Base-by-base conservation (phyloP, 2,888 invertebrate genomes). In the Gonocerus acuteangulatus region DNA sequence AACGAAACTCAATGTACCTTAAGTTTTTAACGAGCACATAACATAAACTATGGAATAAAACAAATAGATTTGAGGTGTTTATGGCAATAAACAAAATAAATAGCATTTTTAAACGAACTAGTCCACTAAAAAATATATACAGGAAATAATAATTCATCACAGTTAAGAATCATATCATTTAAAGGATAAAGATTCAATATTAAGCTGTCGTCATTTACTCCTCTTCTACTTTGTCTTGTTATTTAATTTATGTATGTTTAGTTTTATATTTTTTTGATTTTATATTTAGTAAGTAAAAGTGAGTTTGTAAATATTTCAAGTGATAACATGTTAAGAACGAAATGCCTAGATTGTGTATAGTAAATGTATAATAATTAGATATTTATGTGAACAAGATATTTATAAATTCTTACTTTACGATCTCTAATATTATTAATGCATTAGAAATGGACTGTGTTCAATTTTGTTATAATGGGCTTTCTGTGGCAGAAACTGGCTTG, bases 371-470 rank as follows among this genome's bases (percentile, higher is more conserved):
- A 36, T 42, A 52, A 36, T 52, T 15, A 21, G 9, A 15, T 52
- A 19, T 47, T 47, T 7, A 52, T 52, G 4, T 15, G 15, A 13
- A 15, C 39, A 23, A 21, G 9, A 18, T 52, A 52, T 47, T 47
- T 7, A 52, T 52, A 21, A 39, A 32, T n/a, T 49, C 34, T 32
- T 52, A 52, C 22, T 39, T 42, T 52, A 52, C 52, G 52, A 52
- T 52, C 52, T 52, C 52, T 52, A 39, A 34, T 52, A 52, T 39
- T 42, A 52, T 52, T 52, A 39, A 52, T 42, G 22, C 52, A 52
- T 52, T 39, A 42, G 23, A 52, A 52, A 39, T 51, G 51, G 51
- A 52, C 36, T 52, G 42, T 19, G 52, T 52, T 42, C 52, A 52
- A 18, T 22, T 36, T 52, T 36, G 52, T 52, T 52, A 19, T 52